Base-by-base conservation (phyloP, 23 tunicate genomes). In the Halocynthia roretzi region DNA sequence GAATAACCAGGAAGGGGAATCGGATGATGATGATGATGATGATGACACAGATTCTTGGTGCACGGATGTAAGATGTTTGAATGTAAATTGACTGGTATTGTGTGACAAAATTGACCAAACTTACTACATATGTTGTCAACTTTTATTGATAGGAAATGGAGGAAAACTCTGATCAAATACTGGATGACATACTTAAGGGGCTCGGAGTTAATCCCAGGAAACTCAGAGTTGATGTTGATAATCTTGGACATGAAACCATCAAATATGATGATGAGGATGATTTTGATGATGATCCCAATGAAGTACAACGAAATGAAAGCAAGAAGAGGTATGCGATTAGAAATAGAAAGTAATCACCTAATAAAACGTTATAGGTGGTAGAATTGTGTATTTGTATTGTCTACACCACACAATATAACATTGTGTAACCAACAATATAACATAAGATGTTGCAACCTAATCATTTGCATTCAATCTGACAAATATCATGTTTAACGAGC, bases 41-140 rank as follows among this genome's bases (percentile, higher is more conserved):
- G 78, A 74, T 56, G 78, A 74, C 40, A 74, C 56, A 5, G 78
- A 74, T 56, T 74, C 78, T 54, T 74, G 78, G 44, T 31, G 44
- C 40, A 54, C 78, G 8, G 78, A 74, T 12, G 78, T 74, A 22
- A 71, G 76, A 15, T 71, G 54, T 48, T 40, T 19, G 44, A 31
- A 31, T 31, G 44, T 31, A 31, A 31, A 31, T 31, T 31, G 44
- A 31, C 44, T 31, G n/a, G n/a, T n/a, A n/a, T n/a, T 31, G 44
- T 31, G 1, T 31, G 44, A 31, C 44, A 31, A 31, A 31, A 31
- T 31, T 31, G 1, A 31, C 4, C 4, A 31, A 31, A n/a, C n/a
- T n/a, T 31, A 31, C 44, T 31, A 31, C 4, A 31, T 0, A 31
- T 31, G 44, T 31, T 31, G 44, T 31, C 44, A 31, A 31, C 44